These are phyloP conservation scores for Stramonita haemastoma DNA, from an alignment of 2,888 invertebrate species.

Conservation along the genomic window DNA sequence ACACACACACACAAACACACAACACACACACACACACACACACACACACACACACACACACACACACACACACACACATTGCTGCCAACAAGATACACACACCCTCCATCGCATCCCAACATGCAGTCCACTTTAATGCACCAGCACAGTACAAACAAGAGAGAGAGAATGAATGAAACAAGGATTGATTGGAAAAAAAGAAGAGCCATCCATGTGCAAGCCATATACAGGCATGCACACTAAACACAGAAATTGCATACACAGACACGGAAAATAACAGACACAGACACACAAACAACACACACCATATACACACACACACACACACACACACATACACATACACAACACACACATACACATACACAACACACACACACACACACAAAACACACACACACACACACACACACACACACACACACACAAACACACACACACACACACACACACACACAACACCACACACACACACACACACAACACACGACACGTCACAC, in stretches of 20 bases:
- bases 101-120: slow-evolving; percentile 80
- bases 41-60: no score
- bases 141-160: slow-evolving; percentile 60
- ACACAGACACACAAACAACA: slow-evolving; percentile 1
- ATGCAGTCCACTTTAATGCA: slow-evolving; percentile 79
- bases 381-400: neutral
- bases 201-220: neutral
- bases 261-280: neutral
- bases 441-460: no score
- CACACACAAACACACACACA: neutral
- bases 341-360: no score
- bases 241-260: no score
- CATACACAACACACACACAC: neutral
- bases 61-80: no score
- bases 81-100: slow-evolving; percentile 48
- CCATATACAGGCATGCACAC: neutral
- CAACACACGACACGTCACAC: no score
- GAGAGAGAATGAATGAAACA: no score
- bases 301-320: no score
- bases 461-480: no score
- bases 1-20: no score
- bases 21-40: no score
- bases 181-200: neutral
- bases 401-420: neutral
- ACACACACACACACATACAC: no score